Conservation (phyloP, 2,797 vertebrate genomes). For the Remorina albescens region DNA sequence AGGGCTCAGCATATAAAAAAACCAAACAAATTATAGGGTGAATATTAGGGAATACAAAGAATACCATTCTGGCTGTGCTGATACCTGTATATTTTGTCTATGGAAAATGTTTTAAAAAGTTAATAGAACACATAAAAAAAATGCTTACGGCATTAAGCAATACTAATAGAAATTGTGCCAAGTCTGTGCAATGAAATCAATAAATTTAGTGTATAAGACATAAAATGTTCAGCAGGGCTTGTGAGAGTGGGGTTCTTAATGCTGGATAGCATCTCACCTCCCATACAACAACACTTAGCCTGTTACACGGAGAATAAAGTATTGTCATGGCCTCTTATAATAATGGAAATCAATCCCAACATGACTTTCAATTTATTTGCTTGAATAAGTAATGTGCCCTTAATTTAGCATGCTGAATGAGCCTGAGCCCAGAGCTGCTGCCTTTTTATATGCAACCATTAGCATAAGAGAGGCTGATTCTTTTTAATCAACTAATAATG, state of each 20-base stretch:
- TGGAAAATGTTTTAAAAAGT: too few relatives aligned
- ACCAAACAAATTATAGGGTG: constrained; percentile 11
- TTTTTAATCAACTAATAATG: constrained; percentile 85
- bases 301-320: constrained; percentile 57
- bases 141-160: constrained; percentile 24
- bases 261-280: constrained; percentile 61
- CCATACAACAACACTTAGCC: constrained; percentile 57
- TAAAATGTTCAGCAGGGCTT: constrained; percentile 24
- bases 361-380: constrained; percentile 84
- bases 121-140: constrained; percentile 23
- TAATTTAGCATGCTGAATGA: constrained; percentile 79
- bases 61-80: constrained; percentile 1
- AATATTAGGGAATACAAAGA: constrained; percentile 28
- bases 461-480: constrained; percentile 81
- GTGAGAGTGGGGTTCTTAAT: constrained; percentile 40
- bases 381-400: constrained; percentile 83
- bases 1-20: constrained; percentile 37
- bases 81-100: not conserved
- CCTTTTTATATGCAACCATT: constrained; percentile 77
- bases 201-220: constrained; percentile 24
- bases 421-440: constrained; percentile 45
- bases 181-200: constrained; percentile 31
- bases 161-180: constrained; percentile 15
- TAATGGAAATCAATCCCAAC: constrained; percentile 85
- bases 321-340: constrained; percentile 77